Percentiles rank a stretch among this genome's conserved stretches.
phyloP scores from a whole-genome alignment of 2,113 vertebrate species.

The Damaliscus lunatus region DNA sequence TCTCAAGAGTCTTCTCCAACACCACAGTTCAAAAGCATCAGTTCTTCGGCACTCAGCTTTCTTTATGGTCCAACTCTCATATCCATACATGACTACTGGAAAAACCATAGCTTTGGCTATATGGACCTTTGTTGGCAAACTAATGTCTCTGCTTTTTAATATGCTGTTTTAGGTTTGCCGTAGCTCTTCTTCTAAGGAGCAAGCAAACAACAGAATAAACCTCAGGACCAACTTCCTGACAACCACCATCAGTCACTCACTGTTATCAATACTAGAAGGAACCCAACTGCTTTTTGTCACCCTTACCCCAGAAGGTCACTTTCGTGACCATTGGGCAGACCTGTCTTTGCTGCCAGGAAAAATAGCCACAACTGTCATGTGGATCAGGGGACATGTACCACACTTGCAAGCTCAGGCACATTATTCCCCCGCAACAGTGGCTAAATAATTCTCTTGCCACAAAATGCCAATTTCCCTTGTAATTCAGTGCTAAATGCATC shows the following conservation, averaged over 20 bases:
- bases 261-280: neutral
- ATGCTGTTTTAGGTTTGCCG: neutral
- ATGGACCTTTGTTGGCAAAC: neutral
- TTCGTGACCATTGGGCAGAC: neutral
- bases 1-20: neutral
- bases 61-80: neutral
- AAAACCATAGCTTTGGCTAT: neutral
- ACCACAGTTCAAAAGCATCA: neutral
- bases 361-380: neutral
- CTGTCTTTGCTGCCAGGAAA: neutral
- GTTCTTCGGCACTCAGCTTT: neutral
- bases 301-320: neutral
- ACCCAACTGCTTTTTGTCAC: neutral
- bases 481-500: neutral
- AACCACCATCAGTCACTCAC: neutral
- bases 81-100: neutral
- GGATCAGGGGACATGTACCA: neutral
- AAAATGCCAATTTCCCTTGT: neutral
- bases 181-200: neutral
- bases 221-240: neutral
- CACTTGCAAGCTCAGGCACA: neutral
- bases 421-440: neutral
- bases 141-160: neutral
- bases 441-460: neutral
- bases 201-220: neutral